These are phyloP conservation scores for Pyrrhosoma nymphula DNA, from an alignment of 2,888 invertebrate species.

Conservation along the genomic window DNA sequence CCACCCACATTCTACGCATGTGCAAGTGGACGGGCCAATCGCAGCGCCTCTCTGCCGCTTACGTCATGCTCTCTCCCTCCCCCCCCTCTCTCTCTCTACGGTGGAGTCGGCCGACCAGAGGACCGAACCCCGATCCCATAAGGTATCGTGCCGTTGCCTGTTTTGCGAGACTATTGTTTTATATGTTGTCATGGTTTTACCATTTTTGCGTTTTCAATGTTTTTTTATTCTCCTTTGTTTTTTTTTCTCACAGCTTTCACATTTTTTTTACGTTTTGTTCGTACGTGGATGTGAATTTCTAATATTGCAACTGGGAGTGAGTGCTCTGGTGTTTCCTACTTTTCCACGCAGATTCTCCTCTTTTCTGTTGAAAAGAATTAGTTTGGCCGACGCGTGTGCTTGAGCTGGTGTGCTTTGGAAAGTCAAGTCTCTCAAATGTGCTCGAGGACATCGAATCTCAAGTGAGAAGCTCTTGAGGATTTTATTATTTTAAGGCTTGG, in stretches of 20 bases:
- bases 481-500: no score
- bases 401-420: slow-evolving; percentile 55
- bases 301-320: slow-evolving; percentile 59
- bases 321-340: slow-evolving; percentile 33
- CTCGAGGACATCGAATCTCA: no score
- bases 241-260: slow-evolving; percentile 51
- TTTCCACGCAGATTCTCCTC: slow-evolving; percentile 7
- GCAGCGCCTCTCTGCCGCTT: neutral
- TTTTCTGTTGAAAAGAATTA: neutral
- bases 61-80: neutral
- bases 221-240: slow-evolving; percentile 60
- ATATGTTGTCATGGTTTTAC: slow-evolving; percentile 61
- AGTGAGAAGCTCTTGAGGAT: no score
- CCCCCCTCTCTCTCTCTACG: neutral
- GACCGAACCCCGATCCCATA: slow-evolving; percentile 43
- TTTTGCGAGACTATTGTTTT: slow-evolving; percentile 63
- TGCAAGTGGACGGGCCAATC: no score
- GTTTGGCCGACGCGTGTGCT: slow-evolving; percentile 22
- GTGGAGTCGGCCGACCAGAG: neutral
- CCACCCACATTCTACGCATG: no score
- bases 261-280: slow-evolving; percentile 41
- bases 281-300: slow-evolving; percentile 63
- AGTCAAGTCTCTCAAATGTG: neutral
- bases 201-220: slow-evolving; percentile 48
- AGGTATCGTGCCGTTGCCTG: slow-evolving; percentile 67